Percentiles rank a stretch among this genome's conserved stretches.
Evolutionary conservation across 37 sponge, comb jelly and placozoan genomes (phyloP).

Genomic region (Axinella damicornis): DNA sequence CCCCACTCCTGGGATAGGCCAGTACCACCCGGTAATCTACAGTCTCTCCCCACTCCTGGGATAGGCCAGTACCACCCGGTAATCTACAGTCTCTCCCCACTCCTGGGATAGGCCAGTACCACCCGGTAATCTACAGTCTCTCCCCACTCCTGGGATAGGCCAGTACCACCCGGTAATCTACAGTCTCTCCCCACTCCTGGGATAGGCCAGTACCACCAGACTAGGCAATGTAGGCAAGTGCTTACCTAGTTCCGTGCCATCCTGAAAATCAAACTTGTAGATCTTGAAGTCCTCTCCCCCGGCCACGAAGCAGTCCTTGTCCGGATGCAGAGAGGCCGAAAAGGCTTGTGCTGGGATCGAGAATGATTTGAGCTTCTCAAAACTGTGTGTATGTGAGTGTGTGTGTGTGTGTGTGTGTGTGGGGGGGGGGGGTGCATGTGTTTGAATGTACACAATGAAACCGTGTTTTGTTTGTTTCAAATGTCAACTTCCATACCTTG

Average conservation of each 20-base stretch:
- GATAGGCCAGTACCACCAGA: no score
- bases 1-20: no score
- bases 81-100: no score
- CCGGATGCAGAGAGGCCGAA: slow-evolving; percentile 84
- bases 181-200: no score
- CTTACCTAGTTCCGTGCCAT: slow-evolving; percentile 84
- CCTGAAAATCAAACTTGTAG: slow-evolving; percentile 83
- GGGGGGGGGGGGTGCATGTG: not conserved
- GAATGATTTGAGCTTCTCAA: slow-evolving; percentile 55
- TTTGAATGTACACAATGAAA: not conserved
- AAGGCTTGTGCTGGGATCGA: slow-evolving; percentile 37
- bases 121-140: no score
- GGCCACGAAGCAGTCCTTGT: slow-evolving; percentile 70
- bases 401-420: not conserved
- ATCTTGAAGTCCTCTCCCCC: slow-evolving; percentile 95
- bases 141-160: no score
- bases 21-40: no score
- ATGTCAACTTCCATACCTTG: slow-evolving; percentile 65
- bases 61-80: no score
- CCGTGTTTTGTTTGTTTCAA: not conserved
- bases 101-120: no score
- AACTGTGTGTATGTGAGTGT: slow-evolving; percentile 31
- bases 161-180: no score
- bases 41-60: no score
- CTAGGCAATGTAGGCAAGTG: no score